Conservation (phyloP, 2,888 invertebrate species). For the Sinelater perroti region DNA sequence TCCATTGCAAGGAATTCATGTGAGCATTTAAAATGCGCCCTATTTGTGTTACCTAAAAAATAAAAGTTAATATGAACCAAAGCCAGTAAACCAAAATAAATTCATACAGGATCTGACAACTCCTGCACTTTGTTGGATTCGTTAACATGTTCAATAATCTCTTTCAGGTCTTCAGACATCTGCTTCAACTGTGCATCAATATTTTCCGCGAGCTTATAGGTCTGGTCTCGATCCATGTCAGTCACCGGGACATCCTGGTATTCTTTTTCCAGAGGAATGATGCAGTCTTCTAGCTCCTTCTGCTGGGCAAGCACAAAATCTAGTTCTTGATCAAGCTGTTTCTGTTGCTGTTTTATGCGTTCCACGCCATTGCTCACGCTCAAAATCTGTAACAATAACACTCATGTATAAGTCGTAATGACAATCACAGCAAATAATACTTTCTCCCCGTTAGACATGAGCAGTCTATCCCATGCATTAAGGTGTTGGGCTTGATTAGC, state of each 20-base stretch:
- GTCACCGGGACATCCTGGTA: slow-evolving; percentile 73
- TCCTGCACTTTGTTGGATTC: slow-evolving; percentile 86
- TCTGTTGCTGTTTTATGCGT: slow-evolving; percentile 87
- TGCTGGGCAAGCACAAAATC: slow-evolving; percentile 94
- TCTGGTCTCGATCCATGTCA: slow-evolving; percentile 90
- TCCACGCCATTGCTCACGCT: slow-evolving; percentile 88
- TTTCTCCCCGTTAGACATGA: slow-evolving; percentile 92
- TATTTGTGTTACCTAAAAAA: slow-evolving; percentile 84
- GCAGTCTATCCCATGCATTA: slow-evolving; percentile 92
- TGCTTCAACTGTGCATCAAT: slow-evolving; percentile 91
- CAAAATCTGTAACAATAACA: slow-evolving; percentile 70
- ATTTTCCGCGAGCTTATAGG: slow-evolving; percentile 86
- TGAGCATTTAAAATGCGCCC: slow-evolving; percentile 94
- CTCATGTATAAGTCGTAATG: slow-evolving; percentile 1
- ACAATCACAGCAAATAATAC: slow-evolving; percentile 59
- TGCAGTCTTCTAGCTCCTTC: slow-evolving; percentile 87
- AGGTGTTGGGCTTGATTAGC: slow-evolving; percentile 94
- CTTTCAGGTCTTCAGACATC: slow-evolving; percentile 95
- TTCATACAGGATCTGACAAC: slow-evolving; percentile 81
- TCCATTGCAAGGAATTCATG: slow-evolving; percentile 95
- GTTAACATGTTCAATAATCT: slow-evolving; percentile 93
- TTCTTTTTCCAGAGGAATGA: slow-evolving; percentile 86
- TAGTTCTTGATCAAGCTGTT: slow-evolving; percentile 88
- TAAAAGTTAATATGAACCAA: slow-evolving; percentile 35
- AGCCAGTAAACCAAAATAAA: slow-evolving; percentile 1